These are phyloP conservation scores for Balaenoptera acutorostrata DNA, from an alignment of 2,113 vertebrate genomes.

Conservation along the genomic window DNA sequence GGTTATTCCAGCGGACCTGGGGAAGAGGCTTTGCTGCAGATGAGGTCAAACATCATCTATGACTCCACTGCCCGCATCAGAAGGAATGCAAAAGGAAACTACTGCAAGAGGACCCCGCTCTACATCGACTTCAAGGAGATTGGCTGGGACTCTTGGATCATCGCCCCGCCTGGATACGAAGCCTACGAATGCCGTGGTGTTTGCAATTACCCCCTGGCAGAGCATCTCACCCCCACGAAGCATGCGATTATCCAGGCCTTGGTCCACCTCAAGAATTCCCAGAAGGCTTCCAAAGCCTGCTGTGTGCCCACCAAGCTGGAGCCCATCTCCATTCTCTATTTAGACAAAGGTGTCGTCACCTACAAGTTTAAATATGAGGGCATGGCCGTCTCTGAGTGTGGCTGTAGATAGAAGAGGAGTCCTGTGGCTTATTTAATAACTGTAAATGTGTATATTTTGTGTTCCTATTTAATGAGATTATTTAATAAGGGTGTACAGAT, in stretches of 20 bases:
- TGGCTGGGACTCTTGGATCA: slow-evolving; percentile 98
- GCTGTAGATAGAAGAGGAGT: slow-evolving; percentile 92
- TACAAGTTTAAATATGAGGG: slow-evolving; percentile 99
- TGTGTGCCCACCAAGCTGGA: slow-evolving; percentile 97
- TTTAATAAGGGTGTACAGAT: slow-evolving; percentile 86
- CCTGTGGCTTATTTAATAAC: slow-evolving; percentile 79
- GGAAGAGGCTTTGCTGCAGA: slow-evolving; percentile 93
- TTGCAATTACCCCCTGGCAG: slow-evolving; percentile 92
- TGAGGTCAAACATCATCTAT: slow-evolving; percentile 96
- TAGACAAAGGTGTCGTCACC: slow-evolving; percentile 96
- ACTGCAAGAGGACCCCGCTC: slow-evolving; percentile 92
- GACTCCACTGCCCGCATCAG: slow-evolving; percentile 93
- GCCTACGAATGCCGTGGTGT: slow-evolving; percentile 93
- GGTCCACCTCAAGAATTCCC: slow-evolving; percentile 92
- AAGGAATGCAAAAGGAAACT: slow-evolving; percentile 95
- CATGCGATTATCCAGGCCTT: slow-evolving; percentile 96
- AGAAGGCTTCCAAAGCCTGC: slow-evolving; percentile 92
- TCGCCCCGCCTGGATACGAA: slow-evolving; percentile 92
- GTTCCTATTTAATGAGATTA: slow-evolving; percentile 85
- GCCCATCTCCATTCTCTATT: slow-evolving; percentile 95
- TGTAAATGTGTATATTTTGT: slow-evolving; percentile 89
- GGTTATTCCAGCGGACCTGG: slow-evolving; percentile 80
- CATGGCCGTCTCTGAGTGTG: slow-evolving; percentile 97
- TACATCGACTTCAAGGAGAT: slow-evolving; percentile 99
- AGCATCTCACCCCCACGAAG: slow-evolving; percentile 95